Base-by-base conservation (phyloP, 2,113 vertebrate species). In the Lontra canadensis region DNA sequence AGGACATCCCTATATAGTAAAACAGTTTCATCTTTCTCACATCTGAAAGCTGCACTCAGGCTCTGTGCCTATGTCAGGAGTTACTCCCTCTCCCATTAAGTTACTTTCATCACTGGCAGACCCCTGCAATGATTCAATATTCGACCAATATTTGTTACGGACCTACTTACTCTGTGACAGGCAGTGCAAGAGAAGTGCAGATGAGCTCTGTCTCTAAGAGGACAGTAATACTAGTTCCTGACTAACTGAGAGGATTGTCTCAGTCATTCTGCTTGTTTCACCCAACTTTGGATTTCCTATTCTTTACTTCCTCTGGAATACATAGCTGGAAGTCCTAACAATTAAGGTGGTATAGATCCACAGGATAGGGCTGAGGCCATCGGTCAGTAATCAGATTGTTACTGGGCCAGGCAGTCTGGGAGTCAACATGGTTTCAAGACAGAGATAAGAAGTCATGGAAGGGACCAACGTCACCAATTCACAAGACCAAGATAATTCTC, bases 271-370 rank as follows among this genome's bases (percentile, higher is more conserved):
- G 59, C 39, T 81, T 61, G 14, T 82, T 69, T 88, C 63, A 94
- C 52, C 90, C 67, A 67, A 82, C 59, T 94, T 74, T 96, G 78
- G 42, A 59, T 94, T 93, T 94, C 57, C 59, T 88, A 63, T 52
- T 94, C 76, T 93, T 84, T 67, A 88, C 65, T 92, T 95, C 69
- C 88, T 94, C 57, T 95, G 47, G n/a, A 88, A 84, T 69, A 83
- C 65, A 31, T 15, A 95, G 36, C 73, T 88, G 6, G 13, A 90
- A 96, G 42, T 87, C 31, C 42, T 94, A 76, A 94, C 96, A 95
- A 85, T 65, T 90, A 67, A 84, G 74, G 42, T 80, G 31, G 71
- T 59, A 3, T 67, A 88, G n/a, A 84, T 9, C 84, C 67, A 55
- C 20, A 92, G 74, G 11, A 90, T 25, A 59, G 29, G 11, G 31